Base-by-base conservation (phyloP, 2,888 invertebrate genomes). In the Malthinus flaveolus region DNA sequence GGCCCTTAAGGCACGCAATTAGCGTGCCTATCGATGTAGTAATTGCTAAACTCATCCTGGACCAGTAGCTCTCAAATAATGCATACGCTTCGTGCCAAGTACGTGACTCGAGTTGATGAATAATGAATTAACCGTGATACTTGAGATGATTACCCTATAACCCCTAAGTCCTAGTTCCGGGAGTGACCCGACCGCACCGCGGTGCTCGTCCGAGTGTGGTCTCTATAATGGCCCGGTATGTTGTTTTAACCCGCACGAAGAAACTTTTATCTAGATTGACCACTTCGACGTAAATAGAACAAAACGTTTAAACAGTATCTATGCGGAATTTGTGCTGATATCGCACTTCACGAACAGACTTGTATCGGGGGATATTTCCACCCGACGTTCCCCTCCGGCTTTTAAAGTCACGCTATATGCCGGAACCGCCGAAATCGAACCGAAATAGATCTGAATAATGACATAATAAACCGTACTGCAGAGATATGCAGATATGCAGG, bases 11-110 rank as follows among this genome's bases (percentile, higher is more conserved):
- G 58, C 59, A 54, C 53, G 61, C 65, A 67, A 67, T 67, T 67
- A 67, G 61, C 62, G 59, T 62, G 53, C 57, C 50, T 63, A 64
- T 67, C 63, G 65, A 66, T 65, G 59, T 48, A 49, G 56, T 56
- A 57, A 42, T 55, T 39, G 59, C 49, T 59, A 35, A 52, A 49
- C 54, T 54, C 49, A 50, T 53, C 49, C 52, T 47, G 48, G 46
- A 51, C 47, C 37, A 56, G 35, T 37, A 51, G 32, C 35, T 55
- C 33, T 42, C 55, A 13, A 54, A 54, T 54, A 54, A 55, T 55
- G 55, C 49, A 49, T 23, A 44, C 35, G 44, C 35, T 44, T 49
- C 55, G 49, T 55, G 54, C 48, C 15, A 34, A 48, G 48, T 47
- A 48, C 54, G 54, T 54, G 54, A 54, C 54, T 49, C 49, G 23